Conservation (phyloP, 2,797 vertebrate genomes). For the Pipistrellus nathusii region DNA sequence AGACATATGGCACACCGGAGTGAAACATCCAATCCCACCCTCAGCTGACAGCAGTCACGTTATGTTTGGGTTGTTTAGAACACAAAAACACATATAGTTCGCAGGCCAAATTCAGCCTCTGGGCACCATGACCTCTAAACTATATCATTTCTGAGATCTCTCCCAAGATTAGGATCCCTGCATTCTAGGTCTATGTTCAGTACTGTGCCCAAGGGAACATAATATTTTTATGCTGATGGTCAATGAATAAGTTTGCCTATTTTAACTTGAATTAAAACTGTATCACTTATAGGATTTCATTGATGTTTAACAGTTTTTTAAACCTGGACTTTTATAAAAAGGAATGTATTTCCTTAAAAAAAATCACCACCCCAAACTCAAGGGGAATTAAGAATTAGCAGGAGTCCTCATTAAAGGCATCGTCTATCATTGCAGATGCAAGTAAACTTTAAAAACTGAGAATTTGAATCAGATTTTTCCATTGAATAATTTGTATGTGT, state of each 20-base stretch:
- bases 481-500: not conserved
- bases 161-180: not conserved
- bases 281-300: not conserved
- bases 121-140: not conserved
- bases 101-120: not conserved
- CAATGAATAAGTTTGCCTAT: not conserved
- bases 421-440: not conserved
- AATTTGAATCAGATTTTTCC: not conserved
- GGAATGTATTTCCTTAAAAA: conserved; percentile 10
- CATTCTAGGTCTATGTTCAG: not conserved
- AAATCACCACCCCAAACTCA: not conserved
- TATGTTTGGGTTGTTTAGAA: not conserved
- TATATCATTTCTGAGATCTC: not conserved
- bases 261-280: conserved; percentile 35
- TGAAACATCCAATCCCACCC: not conserved
- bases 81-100: not conserved
- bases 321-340: not conserved
- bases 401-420: not conserved
- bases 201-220: not conserved
- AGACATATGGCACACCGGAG: not conserved
- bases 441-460: not conserved
- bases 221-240: conserved; percentile 15
- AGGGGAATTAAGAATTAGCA: not conserved
- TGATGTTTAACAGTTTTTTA: not conserved
- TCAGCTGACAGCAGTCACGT: not conserved